A percentile compares a stretch with the other conserved stretches of the same genome.
phyloP scores from a whole-genome alignment of 92 coral and sea anemone species.

The Paramuricea clavata region DNA sequence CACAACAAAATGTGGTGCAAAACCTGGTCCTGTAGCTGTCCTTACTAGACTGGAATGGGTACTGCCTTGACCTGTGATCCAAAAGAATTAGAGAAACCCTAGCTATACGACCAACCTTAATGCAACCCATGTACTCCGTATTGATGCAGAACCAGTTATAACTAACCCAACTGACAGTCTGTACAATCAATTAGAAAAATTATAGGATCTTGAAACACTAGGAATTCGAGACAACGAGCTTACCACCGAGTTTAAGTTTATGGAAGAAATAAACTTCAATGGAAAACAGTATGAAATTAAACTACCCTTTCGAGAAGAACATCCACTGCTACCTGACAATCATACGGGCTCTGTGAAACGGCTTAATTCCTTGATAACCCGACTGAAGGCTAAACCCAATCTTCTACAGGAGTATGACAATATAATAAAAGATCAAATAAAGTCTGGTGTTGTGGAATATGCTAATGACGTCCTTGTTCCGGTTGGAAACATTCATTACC shows the following conservation, averaged over 20 bases:
- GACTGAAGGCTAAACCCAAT: constrained; percentile 1
- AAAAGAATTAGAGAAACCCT: not conserved
- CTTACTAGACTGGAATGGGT: not conserved
- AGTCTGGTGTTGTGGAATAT: constrained; percentile 29
- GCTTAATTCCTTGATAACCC: not conserved
- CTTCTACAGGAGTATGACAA: constrained; percentile 37
- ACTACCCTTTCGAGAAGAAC: constrained; percentile 30
- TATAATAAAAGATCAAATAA: constrained; percentile 9
- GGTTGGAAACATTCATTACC: constrained; percentile 9
- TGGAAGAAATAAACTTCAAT: constrained; percentile 6
- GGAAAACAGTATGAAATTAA: constrained; percentile 10
- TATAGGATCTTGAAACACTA: constrained; percentile 68
- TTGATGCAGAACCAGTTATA: not conserved
- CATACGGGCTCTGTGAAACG: constrained; percentile 9
- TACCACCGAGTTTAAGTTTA: not conserved
- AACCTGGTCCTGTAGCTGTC: constrained; percentile 15
- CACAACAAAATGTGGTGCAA: not conserved
- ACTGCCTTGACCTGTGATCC: not conserved
- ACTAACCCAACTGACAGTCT: not conserved
- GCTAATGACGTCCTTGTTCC: constrained; percentile 19
- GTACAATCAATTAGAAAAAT: constrained; percentile 44
- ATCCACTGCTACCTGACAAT: constrained; percentile 36
- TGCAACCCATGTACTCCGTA: not conserved
- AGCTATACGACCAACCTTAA: not conserved
- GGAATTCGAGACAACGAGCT: constrained; percentile 43